Evolutionary conservation across 1,140 invertebrate species (phyloP), one percentile per base, ranked within the genome.

Genomic region (Cotesia glomerata): DNA sequence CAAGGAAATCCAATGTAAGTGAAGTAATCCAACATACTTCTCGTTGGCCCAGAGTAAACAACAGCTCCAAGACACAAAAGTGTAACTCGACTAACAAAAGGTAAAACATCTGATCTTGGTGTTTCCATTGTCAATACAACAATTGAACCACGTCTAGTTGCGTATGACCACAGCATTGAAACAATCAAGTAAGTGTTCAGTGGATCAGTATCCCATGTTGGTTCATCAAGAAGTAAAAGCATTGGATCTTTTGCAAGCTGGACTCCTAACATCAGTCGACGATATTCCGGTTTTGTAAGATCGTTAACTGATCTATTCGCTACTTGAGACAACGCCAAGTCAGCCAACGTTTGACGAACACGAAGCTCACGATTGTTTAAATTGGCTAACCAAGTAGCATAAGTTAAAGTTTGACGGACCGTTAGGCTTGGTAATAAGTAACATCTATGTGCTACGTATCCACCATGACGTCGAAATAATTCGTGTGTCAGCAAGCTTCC

Each of bases 121-220:
- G 97, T 97, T 78, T 97, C 95, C 92, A 97, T 94, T 0, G 95
- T 97, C 0, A 97, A 82, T 18, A 97, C 89, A 4, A 97, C 94
- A 5, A 95, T 94, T 13, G 95, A 92, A 5, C 95, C 94, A 74
- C 95, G 94, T 80, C 96, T 96, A 75, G 96, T 96, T 2, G 95
- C 95, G 45, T 96, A 95, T 77, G 96, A 97, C 58, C 95, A 96
- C 7, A 97, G 86, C 84, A 97, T 97, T 0, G 96, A 97, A 18
- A 97, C 92, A 3, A 98, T 92, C 52, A 98, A 89, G 82, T 97
- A 98, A 1, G 95, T 96, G 76, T 97, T 96, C 8, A 98, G 82
- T 0, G 96, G 96, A 86, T 97, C 95, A 56, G 97, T 88, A 75
- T 95, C 94, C 90, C 93, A 94, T 0, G 95, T 97, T 0, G 96